Conservation (phyloP, 2,888 invertebrate species). For the Pyrgus malvae region DNA sequence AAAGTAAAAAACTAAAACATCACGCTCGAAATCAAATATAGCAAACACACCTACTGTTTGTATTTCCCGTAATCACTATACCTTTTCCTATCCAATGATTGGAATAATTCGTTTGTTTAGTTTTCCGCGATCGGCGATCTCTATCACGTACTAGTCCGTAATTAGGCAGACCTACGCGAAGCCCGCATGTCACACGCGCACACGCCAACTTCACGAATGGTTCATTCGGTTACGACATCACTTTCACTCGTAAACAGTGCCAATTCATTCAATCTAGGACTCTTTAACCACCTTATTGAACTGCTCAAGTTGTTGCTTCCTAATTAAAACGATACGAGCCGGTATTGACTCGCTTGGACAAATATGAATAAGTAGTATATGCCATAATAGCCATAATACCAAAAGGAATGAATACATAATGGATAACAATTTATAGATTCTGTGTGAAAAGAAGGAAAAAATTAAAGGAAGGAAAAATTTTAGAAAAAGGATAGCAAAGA, state of each 20-base stretch:
- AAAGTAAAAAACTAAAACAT: no score
- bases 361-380: no score
- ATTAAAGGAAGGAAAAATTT: no score
- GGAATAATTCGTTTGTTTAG: slow-evolving; percentile 18
- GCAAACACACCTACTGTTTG: no score
- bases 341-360: background rate
- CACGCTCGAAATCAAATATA: no score
- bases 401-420: no score
- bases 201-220: slow-evolving; percentile 38
- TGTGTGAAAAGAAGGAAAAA: no score
- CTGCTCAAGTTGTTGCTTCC: slow-evolving; percentile 1
- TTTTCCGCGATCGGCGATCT: slow-evolving; percentile 27
- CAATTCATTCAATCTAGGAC: slow-evolving; percentile 32
- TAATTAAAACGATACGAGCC: slow-evolving; percentile 11
- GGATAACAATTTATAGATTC: no score
- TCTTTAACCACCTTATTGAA: slow-evolving; percentile 27
- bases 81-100: slow-evolving; percentile 8
- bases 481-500: no score
- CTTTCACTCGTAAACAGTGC: slow-evolving; percentile 59
- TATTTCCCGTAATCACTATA: no score
- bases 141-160: slow-evolving; percentile 24
- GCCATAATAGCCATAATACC: no score
- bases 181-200: slow-evolving; percentile 45
- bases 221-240: slow-evolving; percentile 62
- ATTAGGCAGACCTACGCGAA: slow-evolving; percentile 38